Evolutionary conservation across 2,888 invertebrate species (phyloP).

Genomic region (Tanaodytes sp.): DNA sequence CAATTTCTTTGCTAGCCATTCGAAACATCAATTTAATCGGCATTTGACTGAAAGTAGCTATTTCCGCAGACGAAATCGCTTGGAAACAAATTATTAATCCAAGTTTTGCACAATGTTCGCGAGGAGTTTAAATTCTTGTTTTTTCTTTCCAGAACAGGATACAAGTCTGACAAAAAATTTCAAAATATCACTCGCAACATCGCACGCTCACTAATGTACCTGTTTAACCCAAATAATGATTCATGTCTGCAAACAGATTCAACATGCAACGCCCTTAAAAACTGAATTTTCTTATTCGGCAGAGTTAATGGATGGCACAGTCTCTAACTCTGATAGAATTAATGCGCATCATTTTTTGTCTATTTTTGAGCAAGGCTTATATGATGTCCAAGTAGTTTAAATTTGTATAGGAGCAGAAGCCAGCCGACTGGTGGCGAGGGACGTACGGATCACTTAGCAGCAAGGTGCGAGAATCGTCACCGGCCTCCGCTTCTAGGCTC

Average conservation of each 20-base stretch:
- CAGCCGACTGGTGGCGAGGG: slow-evolving; percentile 64
- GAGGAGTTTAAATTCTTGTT: neutral
- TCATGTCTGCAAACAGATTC: slow-evolving; percentile 22
- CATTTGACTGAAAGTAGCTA: too few relatives aligned
- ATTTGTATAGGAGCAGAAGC: slow-evolving; percentile 73
- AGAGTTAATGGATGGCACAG: slow-evolving; percentile 16
- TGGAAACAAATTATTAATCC: neutral
- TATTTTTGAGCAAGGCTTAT: slow-evolving; percentile 44
- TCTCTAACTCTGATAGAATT: slow-evolving; percentile 16
- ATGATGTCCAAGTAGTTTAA: slow-evolving; percentile 66
- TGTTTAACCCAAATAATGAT: slow-evolving; percentile 26
- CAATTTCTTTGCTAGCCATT: too few relatives aligned
- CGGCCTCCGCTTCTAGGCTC: slow-evolving; percentile 71
- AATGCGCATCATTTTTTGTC: slow-evolving; percentile 40
- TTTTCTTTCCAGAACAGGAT: neutral
- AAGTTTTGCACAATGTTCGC: neutral
- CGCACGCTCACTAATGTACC: slow-evolving; percentile 17
- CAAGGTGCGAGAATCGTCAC: slow-evolving; percentile 73
- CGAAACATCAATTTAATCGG: too few relatives aligned
- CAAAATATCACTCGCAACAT: neutral
- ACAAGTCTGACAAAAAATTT: slow-evolving; percentile 3
- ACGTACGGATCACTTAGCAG: slow-evolving; percentile 71
- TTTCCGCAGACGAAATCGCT: too few relatives aligned
- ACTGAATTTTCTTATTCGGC: too few relatives aligned
- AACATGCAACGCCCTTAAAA: neutral